Percentiles rank a stretch among this genome's conserved stretches.
Conservation (phyloP, 92 coral and sea anemone genomes). For the Blastomussa wellsi region DNA sequence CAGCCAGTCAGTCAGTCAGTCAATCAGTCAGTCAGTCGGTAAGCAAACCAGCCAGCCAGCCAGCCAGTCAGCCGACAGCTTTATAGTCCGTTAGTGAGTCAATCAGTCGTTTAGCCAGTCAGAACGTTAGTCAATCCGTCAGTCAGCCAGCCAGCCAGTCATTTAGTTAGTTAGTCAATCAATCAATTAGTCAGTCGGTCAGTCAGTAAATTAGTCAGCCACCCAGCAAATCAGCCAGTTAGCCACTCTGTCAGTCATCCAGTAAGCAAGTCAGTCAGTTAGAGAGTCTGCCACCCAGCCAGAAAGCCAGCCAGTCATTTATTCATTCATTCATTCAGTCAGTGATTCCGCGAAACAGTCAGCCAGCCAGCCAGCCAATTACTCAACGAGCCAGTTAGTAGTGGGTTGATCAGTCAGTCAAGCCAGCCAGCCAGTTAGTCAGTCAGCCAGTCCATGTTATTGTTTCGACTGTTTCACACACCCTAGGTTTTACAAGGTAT, state of each 20-base stretch:
- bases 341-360: not conserved
- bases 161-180: not conserved
- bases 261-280: no score
- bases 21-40: not conserved
- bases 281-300: no score
- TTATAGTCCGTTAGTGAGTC: no score
- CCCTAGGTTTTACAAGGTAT: no score
- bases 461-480: no score
- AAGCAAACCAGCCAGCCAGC: no score
- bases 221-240: not conserved
- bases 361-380: not conserved
- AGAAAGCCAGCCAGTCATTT: not conserved
- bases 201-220: not conserved
- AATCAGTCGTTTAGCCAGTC: not conserved
- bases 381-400: not conserved
- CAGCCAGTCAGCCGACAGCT: not conserved
- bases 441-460: no score
- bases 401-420: not conserved
- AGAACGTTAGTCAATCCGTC: not conserved
- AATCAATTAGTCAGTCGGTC: not conserved
- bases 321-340: not conserved
- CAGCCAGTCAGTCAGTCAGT: not conserved
- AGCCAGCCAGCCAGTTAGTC: not conserved
- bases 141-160: not conserved
- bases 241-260: not conserved